phyloP scores from a whole-genome alignment of 2,797 vertebrate species.

The Arctocebus calabarensis region DNA sequence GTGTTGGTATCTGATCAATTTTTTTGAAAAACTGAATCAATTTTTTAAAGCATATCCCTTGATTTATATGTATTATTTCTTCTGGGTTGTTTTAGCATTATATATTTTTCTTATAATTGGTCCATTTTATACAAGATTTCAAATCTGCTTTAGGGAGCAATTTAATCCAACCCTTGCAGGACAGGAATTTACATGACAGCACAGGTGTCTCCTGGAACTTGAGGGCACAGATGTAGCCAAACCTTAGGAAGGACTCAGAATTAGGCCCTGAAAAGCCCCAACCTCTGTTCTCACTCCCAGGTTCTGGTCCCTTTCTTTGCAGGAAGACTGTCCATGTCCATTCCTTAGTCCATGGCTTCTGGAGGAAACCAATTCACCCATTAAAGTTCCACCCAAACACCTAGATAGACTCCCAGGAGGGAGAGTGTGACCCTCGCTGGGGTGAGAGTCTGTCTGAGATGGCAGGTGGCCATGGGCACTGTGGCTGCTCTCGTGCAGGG shows the following conservation, averaged over 20 bases:
- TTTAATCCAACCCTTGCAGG: not conserved
- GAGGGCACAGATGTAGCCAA: not conserved
- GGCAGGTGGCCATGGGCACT: not conserved
- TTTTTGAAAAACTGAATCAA: no score
- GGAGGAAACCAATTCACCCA: not conserved
- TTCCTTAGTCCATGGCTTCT: not conserved
- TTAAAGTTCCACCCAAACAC: not conserved
- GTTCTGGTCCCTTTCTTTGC: not conserved
- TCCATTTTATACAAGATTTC: not conserved
- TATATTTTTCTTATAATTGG: not conserved
- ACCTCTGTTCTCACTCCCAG: not conserved
- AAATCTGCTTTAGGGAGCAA: not conserved
- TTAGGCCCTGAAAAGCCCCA: rapidly evolving
- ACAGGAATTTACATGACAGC: no score
- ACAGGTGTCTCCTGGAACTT: not conserved
- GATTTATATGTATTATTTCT: not conserved
- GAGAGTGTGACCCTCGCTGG: not conserved
- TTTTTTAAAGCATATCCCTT: not conserved
- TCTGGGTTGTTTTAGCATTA: not conserved
- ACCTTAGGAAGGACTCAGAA: not conserved
- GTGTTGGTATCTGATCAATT: not conserved
- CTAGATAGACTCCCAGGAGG: not conserved
- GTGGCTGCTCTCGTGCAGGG: rapidly evolving
- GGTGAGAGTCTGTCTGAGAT: rapidly evolving
- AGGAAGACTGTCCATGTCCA: not conserved